Conservation (phyloP, 1,140 invertebrate species). For the Physella acuta region DNA sequence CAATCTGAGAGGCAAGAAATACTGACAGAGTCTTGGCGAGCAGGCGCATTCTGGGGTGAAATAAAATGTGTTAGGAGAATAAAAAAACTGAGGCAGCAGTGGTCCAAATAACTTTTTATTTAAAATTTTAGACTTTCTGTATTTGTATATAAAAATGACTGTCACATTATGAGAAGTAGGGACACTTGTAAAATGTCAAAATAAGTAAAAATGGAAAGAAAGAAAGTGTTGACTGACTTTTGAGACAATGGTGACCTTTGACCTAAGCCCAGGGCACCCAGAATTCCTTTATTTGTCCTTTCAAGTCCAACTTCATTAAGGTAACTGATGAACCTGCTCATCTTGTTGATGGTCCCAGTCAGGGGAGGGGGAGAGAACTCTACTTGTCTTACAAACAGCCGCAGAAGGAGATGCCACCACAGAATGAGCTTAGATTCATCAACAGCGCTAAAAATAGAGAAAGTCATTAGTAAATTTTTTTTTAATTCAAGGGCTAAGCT, state of each 20-base stretch:
- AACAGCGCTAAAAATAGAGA: slow-evolving; percentile 60
- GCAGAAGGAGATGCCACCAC: slow-evolving; percentile 66
- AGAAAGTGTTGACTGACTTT: slow-evolving; percentile 56
- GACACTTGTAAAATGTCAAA: too few relatives aligned
- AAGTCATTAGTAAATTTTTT: too few relatives aligned
- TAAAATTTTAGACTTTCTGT: too few relatives aligned
- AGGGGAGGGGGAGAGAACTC: slow-evolving; percentile 55
- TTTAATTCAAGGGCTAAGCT: too few relatives aligned
- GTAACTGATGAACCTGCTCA: slow-evolving; percentile 62
- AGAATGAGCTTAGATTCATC: slow-evolving; percentile 68
- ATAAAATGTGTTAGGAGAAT: too few relatives aligned
- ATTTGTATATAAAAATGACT: too few relatives aligned
- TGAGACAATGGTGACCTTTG: slow-evolving; percentile 65
- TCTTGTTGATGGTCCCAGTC: slow-evolving; percentile 58
- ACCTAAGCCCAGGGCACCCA: slow-evolving; percentile 69
- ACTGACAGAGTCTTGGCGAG: slow-evolving; percentile 1
- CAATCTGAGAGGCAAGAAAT: slow-evolving; percentile 4
- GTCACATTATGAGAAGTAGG: neutral
- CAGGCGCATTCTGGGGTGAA: slow-evolving; percentile 18
- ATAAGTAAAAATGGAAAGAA: too few relatives aligned
- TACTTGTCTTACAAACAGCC: slow-evolving; percentile 63
- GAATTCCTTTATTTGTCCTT: slow-evolving; percentile 64
- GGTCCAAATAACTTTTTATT: too few relatives aligned
- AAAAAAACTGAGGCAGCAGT: too few relatives aligned
- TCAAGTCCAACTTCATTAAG: slow-evolving; percentile 66